Evolutionary conservation across 2,797 vertebrate species (phyloP).

Genomic region (Coregonus sp.): DNA sequence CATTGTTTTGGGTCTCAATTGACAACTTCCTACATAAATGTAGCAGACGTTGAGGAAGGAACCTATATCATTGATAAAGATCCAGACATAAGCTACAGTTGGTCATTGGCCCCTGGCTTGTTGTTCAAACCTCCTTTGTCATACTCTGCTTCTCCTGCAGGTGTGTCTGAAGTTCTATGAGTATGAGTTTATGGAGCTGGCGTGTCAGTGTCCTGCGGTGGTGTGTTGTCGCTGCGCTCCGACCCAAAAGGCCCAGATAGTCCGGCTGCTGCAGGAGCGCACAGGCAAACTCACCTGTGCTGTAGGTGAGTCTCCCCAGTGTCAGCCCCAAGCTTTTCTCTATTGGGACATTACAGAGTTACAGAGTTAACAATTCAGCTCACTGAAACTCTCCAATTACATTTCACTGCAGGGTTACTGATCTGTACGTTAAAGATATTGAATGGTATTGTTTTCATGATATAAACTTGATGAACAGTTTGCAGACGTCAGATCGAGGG

Average conservation of each 20-base stretch:
- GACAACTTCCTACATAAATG: neutral
- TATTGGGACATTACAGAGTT: neutral
- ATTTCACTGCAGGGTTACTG: neutral
- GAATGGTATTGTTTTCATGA: neutral
- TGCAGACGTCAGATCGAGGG: neutral
- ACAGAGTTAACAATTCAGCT: neutral
- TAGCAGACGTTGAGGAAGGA: neutral
- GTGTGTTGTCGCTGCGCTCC: slow-evolving; percentile 96
- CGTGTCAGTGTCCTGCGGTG: slow-evolving; percentile 94
- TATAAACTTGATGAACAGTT: neutral
- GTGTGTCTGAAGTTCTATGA: slow-evolving; percentile 96
- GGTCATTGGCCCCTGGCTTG: neutral
- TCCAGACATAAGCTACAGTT: slow-evolving; percentile 19
- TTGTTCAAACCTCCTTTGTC: neutral
- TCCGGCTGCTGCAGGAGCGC: slow-evolving; percentile 93
- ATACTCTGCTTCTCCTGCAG: slow-evolving; percentile 58
- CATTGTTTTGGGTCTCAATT: neutral
- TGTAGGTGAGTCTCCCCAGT: slow-evolving; percentile 79
- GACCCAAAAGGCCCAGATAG: slow-evolving; percentile 96
- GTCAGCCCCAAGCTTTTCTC: neutral
- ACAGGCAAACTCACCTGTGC: slow-evolving; percentile 95
- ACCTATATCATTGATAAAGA: slow-evolving; percentile 26
- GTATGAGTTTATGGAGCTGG: slow-evolving; percentile 97
- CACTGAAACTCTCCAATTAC: neutral
- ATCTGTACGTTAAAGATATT: neutral